These are phyloP conservation scores for Rhamnusium bicolor DNA, from an alignment of 2,888 invertebrate species.

Conservation along the genomic window DNA sequence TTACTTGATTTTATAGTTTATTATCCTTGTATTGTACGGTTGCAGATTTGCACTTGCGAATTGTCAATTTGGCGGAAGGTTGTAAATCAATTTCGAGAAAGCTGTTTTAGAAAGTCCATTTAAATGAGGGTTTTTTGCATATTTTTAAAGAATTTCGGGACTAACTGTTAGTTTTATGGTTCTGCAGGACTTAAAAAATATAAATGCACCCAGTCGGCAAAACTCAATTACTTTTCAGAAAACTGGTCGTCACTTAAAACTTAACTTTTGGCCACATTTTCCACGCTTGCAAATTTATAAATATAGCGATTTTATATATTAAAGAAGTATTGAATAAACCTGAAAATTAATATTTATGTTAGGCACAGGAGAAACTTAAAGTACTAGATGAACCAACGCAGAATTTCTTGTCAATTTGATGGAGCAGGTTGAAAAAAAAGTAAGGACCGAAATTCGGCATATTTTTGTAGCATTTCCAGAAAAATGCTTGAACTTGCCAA, in stretches of 20 bases:
- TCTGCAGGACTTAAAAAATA: neutral
- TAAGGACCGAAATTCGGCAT: too few relatives aligned
- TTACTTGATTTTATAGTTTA: slow-evolving; percentile 18
- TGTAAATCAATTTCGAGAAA: slow-evolving; percentile 15
- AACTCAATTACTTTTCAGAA: too few relatives aligned
- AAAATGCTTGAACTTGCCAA: too few relatives aligned
- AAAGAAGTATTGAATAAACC: too few relatives aligned
- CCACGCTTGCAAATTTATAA: too few relatives aligned
- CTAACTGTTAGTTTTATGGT: neutral
- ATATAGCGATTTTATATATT: too few relatives aligned
- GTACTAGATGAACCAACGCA: too few relatives aligned
- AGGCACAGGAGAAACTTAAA: too few relatives aligned
- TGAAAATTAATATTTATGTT: too few relatives aligned
- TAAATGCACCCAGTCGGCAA: neutral
- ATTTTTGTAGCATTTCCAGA: too few relatives aligned
- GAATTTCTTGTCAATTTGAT: too few relatives aligned
- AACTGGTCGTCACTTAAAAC: neutral
- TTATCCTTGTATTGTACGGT: slow-evolving; percentile 1
- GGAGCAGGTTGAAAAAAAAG: too few relatives aligned
- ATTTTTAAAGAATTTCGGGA: neutral
- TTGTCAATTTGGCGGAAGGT: neutral
- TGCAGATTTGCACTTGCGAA: slow-evolving; percentile 29
- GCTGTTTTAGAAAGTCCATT: neutral
- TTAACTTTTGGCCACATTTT: neutral
- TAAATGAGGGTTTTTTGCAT: slow-evolving; percentile 8